These are phyloP conservation scores for Eulemur rubriventer DNA, from an alignment of 2,797 vertebrate species.

Conservation along the genomic window DNA sequence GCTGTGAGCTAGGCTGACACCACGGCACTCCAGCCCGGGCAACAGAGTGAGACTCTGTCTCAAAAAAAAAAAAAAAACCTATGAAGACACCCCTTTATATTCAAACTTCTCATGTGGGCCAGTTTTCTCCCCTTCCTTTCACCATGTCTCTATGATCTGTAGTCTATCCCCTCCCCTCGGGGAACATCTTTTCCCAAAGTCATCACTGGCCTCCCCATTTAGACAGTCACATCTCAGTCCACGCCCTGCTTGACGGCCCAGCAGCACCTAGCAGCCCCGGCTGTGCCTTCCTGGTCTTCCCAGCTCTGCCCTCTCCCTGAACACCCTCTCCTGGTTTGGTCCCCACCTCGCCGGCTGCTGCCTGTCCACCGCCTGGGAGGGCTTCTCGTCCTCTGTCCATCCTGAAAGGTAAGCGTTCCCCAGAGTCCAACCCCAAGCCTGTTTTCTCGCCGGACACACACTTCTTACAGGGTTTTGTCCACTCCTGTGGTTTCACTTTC, in stretches of 20 bases:
- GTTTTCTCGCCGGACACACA: neutral
- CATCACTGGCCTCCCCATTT: neutral
- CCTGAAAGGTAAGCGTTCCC: neutral
- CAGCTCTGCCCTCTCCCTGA: neutral
- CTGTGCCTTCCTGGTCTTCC: too few species aligned
- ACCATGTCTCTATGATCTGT: neutral
- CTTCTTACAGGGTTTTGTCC: neutral
- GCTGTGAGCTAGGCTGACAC: too few species aligned
- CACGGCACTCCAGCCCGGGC: too few species aligned
- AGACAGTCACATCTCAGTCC: neutral
- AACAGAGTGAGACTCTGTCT: too few species aligned
- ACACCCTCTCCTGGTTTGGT: too few species aligned
- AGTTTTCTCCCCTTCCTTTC: neutral
- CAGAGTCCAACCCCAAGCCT: fast-evolving
- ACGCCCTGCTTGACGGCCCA: fast-evolving
- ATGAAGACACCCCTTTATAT: too few species aligned
- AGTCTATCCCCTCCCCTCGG: fast-evolving
- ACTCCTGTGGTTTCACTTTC: neutral
- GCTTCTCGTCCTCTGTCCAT: neutral
- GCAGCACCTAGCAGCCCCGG: fast-evolving
- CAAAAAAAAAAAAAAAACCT: too few species aligned
- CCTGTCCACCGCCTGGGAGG: neutral
- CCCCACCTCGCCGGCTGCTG: neutral
- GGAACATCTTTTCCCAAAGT: neutral
- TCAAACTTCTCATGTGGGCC: neutral